Evolutionary conservation across 2,797 vertebrate species (phyloP), one percentile per base, ranked within the genome.

Genomic region (Pyrocephalus nanus): DNA sequence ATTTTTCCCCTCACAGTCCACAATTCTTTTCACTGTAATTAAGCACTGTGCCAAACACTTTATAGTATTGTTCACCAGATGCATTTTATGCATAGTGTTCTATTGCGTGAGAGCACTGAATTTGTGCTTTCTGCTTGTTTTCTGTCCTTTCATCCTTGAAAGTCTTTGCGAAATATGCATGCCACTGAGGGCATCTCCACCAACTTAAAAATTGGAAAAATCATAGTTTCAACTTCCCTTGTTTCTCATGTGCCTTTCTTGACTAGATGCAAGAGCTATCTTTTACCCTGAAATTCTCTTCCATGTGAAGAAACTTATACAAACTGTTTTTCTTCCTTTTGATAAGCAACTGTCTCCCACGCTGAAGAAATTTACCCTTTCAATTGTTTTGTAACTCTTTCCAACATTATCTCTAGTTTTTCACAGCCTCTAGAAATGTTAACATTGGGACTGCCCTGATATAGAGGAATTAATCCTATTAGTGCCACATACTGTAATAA

Each of bases 21-120:
- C 36, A 75, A 60, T 95, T 95, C 70, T 51, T 97, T 97, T 94
- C 83, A 53, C 32, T 96, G 74, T 77, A 93, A 40, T 91, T 91
- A 93, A 96, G 87, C 79, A 81, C 42, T 3, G 7, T 95, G 57
- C 72, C 86, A 65, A 86, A 92, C 32, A 45, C 58, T 82, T 96
- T 90, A 11, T 43, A 64, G 34, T 81, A 96, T 90, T 82, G 92
- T 82, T 88, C 70, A 76, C 8, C 21, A 78, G 70, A 51, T 86
- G 50, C 19, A 40, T 70, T 84, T 85, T 65, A 54, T 88, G 50
- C 43, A 29, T 57, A 69, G 29, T 62, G 61, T 89, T 93, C 74
- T 58, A 42, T 76, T 54, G 50, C 3, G 0, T 89, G 77, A 94
- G 82, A 80, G 57, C 20, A 15, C 27, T n/a, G 69, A 91, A 36